These are phyloP conservation scores for Lophochroa leadbeateri DNA, from an alignment of 2,113 vertebrate genomes.

Conservation along the genomic window DNA sequence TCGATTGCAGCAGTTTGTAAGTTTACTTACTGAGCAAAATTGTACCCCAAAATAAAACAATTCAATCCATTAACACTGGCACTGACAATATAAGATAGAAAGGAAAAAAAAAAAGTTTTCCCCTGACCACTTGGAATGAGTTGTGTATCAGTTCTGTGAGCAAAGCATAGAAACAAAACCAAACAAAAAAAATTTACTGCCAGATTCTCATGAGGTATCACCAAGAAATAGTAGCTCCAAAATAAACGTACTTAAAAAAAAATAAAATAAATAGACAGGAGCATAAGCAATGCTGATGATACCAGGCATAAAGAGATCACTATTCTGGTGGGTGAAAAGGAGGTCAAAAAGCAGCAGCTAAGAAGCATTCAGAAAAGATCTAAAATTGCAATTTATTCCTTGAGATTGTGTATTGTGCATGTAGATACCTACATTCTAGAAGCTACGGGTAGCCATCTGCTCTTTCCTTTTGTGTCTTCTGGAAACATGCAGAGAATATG, in stretches of 20 bases:
- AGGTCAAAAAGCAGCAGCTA: neutral
- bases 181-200: neutral
- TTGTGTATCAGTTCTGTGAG: neutral
- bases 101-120: neutral
- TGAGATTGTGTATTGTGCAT: neutral
- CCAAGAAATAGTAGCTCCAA: neutral
- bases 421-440: neutral
- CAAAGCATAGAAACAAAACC: neutral
- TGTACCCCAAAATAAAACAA: neutral
- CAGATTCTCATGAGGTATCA: neutral
- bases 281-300: neutral
- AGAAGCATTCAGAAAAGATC: neutral
- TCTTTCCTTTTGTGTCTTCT: neutral
- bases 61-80: neutral
- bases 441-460: neutral
- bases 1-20: neutral
- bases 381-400: neutral
- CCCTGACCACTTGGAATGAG: neutral
- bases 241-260: neutral
- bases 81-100: neutral
- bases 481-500: neutral
- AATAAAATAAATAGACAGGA: neutral
- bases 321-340: neutral
- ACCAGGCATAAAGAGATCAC: neutral
- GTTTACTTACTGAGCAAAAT: neutral